Evolutionary conservation across 1,140 invertebrate genomes (phyloP).

Genomic region (Scaptomyza graminum): DNA sequence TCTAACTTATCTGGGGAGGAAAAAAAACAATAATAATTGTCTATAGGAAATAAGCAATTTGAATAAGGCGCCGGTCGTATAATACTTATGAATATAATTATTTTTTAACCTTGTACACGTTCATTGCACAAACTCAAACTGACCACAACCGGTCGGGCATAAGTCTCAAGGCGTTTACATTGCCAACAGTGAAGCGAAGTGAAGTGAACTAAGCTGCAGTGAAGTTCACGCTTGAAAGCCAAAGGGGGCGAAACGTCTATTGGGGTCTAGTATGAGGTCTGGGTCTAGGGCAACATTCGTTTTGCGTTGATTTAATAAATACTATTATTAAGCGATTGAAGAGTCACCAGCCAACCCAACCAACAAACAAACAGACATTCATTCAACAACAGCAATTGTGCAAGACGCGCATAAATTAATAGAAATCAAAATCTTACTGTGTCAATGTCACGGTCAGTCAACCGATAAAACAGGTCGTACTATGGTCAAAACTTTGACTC

Average conservation of each 20-base stretch:
- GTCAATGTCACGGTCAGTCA: slow-evolving; percentile 72
- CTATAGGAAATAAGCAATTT: slow-evolving; percentile 38
- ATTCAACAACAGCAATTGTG: slow-evolving; percentile 55
- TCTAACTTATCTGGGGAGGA: slow-evolving; percentile 12
- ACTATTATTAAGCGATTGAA: slow-evolving; percentile 5
- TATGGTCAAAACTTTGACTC: slow-evolving; percentile 1
- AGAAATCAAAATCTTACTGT: slow-evolving; percentile 60
- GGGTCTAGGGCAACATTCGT: slow-evolving; percentile 59
- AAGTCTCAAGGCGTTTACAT: slow-evolving; percentile 66
- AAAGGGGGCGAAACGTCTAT: slow-evolving; percentile 1
- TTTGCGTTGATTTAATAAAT: neutral
- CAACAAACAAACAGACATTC: neutral
- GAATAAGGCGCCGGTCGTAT: slow-evolving; percentile 19
- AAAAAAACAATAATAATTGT: slow-evolving; percentile 5
- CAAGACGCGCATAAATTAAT: slow-evolving; percentile 73
- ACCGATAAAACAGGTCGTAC: slow-evolving; percentile 52
- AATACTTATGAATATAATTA: slow-evolving; percentile 32
- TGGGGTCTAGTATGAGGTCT: slow-evolving; percentile 23
- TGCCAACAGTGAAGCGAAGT: slow-evolving; percentile 29
- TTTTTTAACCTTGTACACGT: slow-evolving; percentile 57
- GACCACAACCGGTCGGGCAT: slow-evolving; percentile 67
- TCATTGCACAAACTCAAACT: slow-evolving; percentile 57
- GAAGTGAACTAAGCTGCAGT: slow-evolving; percentile 21
- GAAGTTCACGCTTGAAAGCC: slow-evolving; percentile 59
- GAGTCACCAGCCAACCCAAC: slow-evolving; percentile 7